These are phyloP conservation scores for Monopis laevigella DNA, from an alignment of 2,888 invertebrate genomes.

Conservation along the genomic window DNA sequence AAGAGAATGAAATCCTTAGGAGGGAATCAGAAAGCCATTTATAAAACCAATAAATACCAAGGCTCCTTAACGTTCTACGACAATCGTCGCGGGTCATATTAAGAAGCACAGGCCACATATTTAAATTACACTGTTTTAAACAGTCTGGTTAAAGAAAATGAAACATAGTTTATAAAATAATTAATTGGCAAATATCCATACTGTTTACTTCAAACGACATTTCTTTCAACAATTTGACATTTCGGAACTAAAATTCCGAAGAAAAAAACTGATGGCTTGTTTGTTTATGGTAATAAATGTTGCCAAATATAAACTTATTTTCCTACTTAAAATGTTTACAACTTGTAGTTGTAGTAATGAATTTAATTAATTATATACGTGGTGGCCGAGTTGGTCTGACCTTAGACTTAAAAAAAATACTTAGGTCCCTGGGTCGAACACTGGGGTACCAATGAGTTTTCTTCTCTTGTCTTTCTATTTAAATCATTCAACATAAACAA, in stretches of 20 bases:
- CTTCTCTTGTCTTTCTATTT: too few relatives aligned
- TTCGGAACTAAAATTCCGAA: slow-evolving; percentile 33
- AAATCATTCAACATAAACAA: too few relatives aligned
- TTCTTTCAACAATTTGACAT: slow-evolving; percentile 65
- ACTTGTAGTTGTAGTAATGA: not conserved
- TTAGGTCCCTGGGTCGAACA: too few relatives aligned
- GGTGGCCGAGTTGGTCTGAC: not conserved
- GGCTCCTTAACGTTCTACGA: slow-evolving; percentile 84
- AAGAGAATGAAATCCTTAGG: slow-evolving; percentile 31
- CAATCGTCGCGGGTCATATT: slow-evolving; percentile 92
- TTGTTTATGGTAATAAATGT: slow-evolving; percentile 37
- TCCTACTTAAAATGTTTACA: too few relatives aligned
- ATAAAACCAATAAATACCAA: slow-evolving; percentile 74
- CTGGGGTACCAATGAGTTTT: too few relatives aligned
- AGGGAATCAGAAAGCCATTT: slow-evolving; percentile 65
- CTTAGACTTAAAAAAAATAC: not conserved
- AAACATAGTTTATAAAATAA: slow-evolving; percentile 55
- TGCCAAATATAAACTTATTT: too few relatives aligned
- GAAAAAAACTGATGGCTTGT: slow-evolving; percentile 31
- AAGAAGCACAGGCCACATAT: slow-evolving; percentile 74
- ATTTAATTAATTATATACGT: too few relatives aligned
- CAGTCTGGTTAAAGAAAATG: slow-evolving; percentile 45
- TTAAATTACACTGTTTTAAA: slow-evolving; percentile 38
- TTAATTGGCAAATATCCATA: slow-evolving; percentile 66
- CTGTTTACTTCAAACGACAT: slow-evolving; percentile 69